A percentile compares a stretch with the other conserved stretches of the same genome.
phyloP scores from a whole-genome alignment of 2,797 vertebrate species.

The Enteromius viviparus region DNA sequence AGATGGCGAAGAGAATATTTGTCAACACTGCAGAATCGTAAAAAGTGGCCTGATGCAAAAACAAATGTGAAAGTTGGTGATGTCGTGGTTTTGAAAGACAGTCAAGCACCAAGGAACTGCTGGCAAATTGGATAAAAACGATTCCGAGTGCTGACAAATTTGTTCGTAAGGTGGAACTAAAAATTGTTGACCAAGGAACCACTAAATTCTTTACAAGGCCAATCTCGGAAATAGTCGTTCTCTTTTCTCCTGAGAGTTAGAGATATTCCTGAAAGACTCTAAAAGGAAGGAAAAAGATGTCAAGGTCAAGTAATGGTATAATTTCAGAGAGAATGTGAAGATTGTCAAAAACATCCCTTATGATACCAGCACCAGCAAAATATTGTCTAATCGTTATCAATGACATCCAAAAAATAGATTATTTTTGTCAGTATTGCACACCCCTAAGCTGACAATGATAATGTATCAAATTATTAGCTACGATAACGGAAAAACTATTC shows the following conservation, averaged over 20 bases:
- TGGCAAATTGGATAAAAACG: not conserved
- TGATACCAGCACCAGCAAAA: too few species aligned
- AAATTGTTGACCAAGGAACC: conserved; percentile 4
- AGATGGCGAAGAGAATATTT: not conserved
- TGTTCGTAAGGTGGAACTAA: conserved; percentile 1
- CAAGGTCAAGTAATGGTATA: not conserved
- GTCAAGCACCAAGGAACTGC: not conserved
- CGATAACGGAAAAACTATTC: too few species aligned
- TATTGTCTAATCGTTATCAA: too few species aligned
- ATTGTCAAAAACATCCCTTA: too few species aligned
- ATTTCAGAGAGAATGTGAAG: too few species aligned
- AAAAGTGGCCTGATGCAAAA: not conserved
- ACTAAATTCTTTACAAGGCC: not conserved
- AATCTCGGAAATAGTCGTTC: not conserved
- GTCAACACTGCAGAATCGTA: not conserved
- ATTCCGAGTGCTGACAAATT: not conserved
- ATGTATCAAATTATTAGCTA: too few species aligned
- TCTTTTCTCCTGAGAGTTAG: not conserved
- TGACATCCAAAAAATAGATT: too few species aligned
- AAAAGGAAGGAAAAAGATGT: not conserved
- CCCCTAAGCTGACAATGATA: too few species aligned
- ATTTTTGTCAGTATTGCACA: too few species aligned
- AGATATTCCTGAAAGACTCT: not conserved
- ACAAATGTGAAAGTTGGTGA: not conserved
- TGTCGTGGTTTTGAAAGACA: not conserved